phyloP scores from a whole-genome alignment of 2,888 invertebrate genomes.

The Malthinus flaveolus region DNA sequence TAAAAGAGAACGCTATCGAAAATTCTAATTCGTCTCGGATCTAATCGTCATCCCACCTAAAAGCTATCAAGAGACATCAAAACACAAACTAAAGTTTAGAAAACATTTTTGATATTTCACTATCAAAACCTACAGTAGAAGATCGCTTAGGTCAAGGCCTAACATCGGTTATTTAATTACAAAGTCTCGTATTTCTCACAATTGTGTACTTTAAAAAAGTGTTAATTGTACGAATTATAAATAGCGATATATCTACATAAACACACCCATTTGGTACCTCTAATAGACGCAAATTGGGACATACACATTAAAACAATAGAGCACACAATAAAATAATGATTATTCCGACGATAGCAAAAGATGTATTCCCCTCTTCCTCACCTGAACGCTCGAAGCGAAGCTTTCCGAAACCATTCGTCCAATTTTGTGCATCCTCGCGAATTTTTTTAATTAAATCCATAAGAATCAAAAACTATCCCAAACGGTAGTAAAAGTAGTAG shows the following conservation, averaged over 20 bases:
- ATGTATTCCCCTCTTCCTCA: neutral
- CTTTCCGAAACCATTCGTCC: neutral
- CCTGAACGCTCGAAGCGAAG: neutral
- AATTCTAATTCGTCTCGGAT: too few relatives aligned
- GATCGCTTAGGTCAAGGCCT: too few relatives aligned
- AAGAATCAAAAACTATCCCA: neutral
- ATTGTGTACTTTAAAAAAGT: too few relatives aligned
- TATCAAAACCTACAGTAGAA: too few relatives aligned
- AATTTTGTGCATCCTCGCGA: neutral
- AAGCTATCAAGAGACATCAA: too few relatives aligned
- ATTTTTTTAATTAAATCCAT: neutral
- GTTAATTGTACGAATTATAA: neutral
- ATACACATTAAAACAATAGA: slow-evolving; percentile 1
- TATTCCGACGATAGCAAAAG: neutral
- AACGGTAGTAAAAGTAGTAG: neutral
- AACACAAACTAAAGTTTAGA: too few relatives aligned
- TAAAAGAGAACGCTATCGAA: too few relatives aligned
- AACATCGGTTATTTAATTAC: too few relatives aligned
- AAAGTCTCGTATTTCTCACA: too few relatives aligned
- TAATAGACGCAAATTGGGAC: slow-evolving; percentile 6
- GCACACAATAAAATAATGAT: neutral
- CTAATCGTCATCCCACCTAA: too few relatives aligned
- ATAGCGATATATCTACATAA: slow-evolving; percentile 2
- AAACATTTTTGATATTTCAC: too few relatives aligned
- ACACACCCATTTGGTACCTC: slow-evolving; percentile 26